Conservation (phyloP, 2,888 invertebrate species). For the Cyclophora albipunctata region DNA sequence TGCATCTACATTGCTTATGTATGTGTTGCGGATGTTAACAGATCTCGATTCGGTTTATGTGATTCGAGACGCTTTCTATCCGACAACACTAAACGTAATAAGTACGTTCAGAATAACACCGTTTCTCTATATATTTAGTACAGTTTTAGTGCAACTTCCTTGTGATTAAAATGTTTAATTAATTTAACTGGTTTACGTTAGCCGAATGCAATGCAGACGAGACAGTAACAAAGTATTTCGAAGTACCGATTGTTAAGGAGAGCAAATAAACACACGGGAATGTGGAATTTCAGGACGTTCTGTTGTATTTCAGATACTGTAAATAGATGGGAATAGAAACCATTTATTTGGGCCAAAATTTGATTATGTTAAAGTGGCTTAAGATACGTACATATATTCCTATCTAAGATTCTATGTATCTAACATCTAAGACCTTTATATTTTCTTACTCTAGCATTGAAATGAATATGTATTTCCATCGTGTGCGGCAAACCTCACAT, state of each 20-base stretch:
- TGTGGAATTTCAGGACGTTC: too few relatives aligned
- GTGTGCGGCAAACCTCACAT: slow-evolving; percentile 44
- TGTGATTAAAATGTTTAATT: not conserved
- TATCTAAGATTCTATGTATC: too few relatives aligned
- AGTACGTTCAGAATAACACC: not conserved
- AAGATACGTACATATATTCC: too few relatives aligned
- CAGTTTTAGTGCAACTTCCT: not conserved
- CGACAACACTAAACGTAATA: slow-evolving; percentile 5
- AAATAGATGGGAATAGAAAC: too few relatives aligned
- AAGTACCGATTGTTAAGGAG: too few relatives aligned
- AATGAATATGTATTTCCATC: slow-evolving; percentile 14
- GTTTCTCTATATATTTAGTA: slow-evolving; percentile 1
- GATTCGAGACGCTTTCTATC: slow-evolving; percentile 61
- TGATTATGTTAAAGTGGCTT: too few relatives aligned
- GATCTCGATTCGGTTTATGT: slow-evolving; percentile 58
- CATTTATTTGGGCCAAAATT: too few relatives aligned
- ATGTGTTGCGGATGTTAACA: slow-evolving; percentile 62
- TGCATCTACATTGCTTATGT: slow-evolving; percentile 51
- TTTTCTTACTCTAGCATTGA: too few relatives aligned
- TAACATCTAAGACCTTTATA: too few relatives aligned
- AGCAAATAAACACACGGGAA: too few relatives aligned
- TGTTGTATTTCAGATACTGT: too few relatives aligned
- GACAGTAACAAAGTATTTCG: too few relatives aligned
- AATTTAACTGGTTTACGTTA: not conserved
- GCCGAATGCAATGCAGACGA: not conserved